Base-by-base conservation (phyloP, 2,888 invertebrate genomes). In the Odontothrips loti region DNA sequence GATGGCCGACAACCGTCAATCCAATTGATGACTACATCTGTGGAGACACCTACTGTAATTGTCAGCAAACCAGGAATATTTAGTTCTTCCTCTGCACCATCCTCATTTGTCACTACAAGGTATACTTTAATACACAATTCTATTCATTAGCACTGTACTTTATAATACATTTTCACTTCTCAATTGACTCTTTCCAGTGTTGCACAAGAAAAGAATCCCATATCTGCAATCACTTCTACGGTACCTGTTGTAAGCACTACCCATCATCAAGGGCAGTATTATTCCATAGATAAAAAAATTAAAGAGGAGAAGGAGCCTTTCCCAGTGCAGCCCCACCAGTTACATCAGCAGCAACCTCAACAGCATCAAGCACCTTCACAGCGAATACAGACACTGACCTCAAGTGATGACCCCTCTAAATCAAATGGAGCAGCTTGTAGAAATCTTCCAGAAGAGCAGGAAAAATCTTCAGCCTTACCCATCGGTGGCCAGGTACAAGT, bases 21-120 rank as follows among this genome's bases (percentile, higher is more conserved):
- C 12, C 68, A 23, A 78, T 81, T 83, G n/a, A 80, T 82, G 27
- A 79, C 83, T 29, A 79, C 87, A 84, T 85, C 86, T 43, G 85
- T 87, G 80, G 86, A 89, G 81, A 86, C 88, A 43, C 90, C 90
- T 82, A 90, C 90, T 79, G 90, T 91, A 78, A 91, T 91, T 83
- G 91, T 91, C 81, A 90, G 89, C 84, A 90, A 91, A 85, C 86
- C 87, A 81, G 68, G 68, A 75, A 27, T 27, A 3, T 75, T 75
- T 10, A 75, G 23, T 10, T 75, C 68, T 27, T 23, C 68, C 10
- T 11, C 68, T 11, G 23, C 12, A 27, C 68, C 68, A 23, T 75
- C 68, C 12, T 23, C 23, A 11, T 75, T 75, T 75, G 27, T 75
- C 1, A 27, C 68, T 23, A 75, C 68, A n/a, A 75, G 68, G 68